Conservation (phyloP, 1,140 invertebrate genomes). For the Zaprionus taronus region DNA sequence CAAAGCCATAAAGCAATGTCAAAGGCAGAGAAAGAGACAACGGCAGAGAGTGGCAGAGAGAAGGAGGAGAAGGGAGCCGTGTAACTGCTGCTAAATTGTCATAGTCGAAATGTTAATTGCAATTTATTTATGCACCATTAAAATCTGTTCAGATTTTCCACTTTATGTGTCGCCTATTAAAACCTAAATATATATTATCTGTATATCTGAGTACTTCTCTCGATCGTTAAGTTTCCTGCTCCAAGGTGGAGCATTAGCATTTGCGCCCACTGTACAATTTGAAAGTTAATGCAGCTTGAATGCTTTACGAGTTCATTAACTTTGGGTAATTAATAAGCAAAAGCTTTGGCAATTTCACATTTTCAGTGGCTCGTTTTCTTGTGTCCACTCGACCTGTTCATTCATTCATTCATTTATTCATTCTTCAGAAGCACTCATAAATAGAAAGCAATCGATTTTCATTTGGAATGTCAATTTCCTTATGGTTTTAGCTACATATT, state of each 20-base stretch:
- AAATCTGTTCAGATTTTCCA: conserved; percentile 22
- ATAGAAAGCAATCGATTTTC: background rate
- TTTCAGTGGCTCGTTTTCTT: background rate
- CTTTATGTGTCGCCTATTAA: conserved; percentile 17
- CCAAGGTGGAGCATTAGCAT: background rate
- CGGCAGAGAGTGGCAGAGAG: background rate
- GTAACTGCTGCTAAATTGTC: conserved; percentile 1
- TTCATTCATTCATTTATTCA: background rate
- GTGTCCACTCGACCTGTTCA: background rate
- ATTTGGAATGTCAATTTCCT: background rate
- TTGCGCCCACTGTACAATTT: background rate
- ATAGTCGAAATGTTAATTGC: conserved; percentile 60
- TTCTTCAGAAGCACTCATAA: background rate
- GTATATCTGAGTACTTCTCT: background rate
- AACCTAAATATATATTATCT: background rate
- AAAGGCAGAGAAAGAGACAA: conserved; percentile 10
- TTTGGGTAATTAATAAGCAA: conserved; percentile 9
- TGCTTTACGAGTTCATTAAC: conserved; percentile 3
- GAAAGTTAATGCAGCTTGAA: background rate
- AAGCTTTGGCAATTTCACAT: background rate
- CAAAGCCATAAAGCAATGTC: conserved; percentile 53
- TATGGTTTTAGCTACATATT: background rate
- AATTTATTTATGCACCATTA: conserved; percentile 53
- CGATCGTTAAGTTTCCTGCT: background rate
- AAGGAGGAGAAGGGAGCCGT: background rate